phyloP scores from a whole-genome alignment of 2,888 invertebrate genomes.

The Orgyia antiqua region DNA sequence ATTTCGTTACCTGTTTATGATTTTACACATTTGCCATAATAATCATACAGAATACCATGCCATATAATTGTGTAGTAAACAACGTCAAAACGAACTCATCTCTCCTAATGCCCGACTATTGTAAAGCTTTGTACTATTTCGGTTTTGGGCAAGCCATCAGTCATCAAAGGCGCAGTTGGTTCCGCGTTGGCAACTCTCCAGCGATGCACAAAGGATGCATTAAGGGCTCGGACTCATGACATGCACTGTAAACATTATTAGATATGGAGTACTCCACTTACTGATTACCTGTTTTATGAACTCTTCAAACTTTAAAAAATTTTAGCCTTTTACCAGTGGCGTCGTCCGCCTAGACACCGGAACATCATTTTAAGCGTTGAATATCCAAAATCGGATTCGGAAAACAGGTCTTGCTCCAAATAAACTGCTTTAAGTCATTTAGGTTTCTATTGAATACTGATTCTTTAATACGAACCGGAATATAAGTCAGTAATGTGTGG shows the following conservation, averaged over 20 bases:
- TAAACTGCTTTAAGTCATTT: too few relatives aligned
- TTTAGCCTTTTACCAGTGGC: neutral
- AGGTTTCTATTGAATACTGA: too few relatives aligned
- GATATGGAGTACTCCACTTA: too few relatives aligned
- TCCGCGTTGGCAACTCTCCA: conserved; percentile 65
- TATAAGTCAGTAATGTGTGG: too few relatives aligned
- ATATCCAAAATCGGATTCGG: too few relatives aligned
- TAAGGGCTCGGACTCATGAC: conserved; percentile 45
- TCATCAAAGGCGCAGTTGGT: conserved; percentile 34
- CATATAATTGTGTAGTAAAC: too few relatives aligned
- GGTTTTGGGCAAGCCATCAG: conserved; percentile 33
- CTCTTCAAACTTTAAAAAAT: neutral
- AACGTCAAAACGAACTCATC: neutral
- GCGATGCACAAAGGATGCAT: conserved; percentile 57
- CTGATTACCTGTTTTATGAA: too few relatives aligned
- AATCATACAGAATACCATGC: too few relatives aligned
- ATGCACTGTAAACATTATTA: conserved; percentile 37
- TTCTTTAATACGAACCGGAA: too few relatives aligned
- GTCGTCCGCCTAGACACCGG: neutral
- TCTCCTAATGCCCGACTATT: conserved; percentile 12
- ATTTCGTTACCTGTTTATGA: too few relatives aligned
- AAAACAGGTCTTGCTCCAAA: too few relatives aligned
- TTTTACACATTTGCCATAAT: too few relatives aligned
- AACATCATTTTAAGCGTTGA: neutral
- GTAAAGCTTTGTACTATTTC: conserved; percentile 34